Conservation (phyloP, 2,113 vertebrate species). For the Nettapus auritus region DNA sequence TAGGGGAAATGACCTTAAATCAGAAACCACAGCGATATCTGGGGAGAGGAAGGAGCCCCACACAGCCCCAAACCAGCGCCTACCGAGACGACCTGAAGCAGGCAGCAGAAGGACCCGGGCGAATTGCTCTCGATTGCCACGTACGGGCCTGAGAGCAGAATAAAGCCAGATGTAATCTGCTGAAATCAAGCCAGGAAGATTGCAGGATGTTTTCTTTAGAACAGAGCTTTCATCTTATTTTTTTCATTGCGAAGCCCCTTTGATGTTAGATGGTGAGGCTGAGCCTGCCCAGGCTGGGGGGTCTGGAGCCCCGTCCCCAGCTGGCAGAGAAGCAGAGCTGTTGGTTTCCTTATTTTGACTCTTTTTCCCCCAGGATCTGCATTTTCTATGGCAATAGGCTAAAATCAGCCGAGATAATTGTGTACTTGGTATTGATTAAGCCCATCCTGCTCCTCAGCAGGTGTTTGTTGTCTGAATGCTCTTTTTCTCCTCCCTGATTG, state of each 20-base stretch:
- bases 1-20: not conserved
- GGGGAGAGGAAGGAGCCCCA: not conserved
- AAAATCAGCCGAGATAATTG: not conserved
- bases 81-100: not conserved
- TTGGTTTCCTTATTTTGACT: not conserved
- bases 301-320: not conserved
- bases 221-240: slow-evolving; percentile 26
- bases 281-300: not conserved
- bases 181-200: not conserved
- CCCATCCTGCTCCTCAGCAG: not conserved
- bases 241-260: not conserved
- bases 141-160: not conserved
- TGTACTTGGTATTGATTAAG: not conserved
- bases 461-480: not conserved
- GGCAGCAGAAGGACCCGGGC: not conserved
- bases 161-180: not conserved
- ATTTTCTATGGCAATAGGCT: not conserved
- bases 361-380: not conserved
- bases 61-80: not conserved
- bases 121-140: not conserved
- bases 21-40: not conserved
- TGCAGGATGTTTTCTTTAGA: not conserved
- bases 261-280: not conserved
- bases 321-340: not conserved
- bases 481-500: not conserved